These are phyloP conservation scores for Myxocyprinus asiaticus DNA, from an alignment of 2,113 vertebrate species.

Conservation along the genomic window DNA sequence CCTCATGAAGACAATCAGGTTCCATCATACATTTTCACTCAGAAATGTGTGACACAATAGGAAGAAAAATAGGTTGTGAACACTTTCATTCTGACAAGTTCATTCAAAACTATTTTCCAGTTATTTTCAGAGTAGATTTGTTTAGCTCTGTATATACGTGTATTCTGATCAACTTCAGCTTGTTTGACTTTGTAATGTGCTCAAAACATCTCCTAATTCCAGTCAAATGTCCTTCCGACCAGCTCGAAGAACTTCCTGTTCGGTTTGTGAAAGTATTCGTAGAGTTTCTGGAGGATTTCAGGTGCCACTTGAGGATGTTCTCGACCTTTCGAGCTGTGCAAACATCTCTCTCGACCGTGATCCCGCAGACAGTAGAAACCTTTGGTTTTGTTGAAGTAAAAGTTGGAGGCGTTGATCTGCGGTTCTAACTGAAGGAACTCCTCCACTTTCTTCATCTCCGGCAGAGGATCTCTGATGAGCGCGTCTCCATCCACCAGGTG, in stretches of 20 bases:
- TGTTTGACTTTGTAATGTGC: too few relatives aligned
- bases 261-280: constrained; percentile 89
- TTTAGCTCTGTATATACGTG: not conserved
- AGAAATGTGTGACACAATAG: too few relatives aligned
- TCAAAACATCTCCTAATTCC: constrained; percentile 74
- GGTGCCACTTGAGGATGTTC: constrained; percentile 86
- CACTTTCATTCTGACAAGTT: too few relatives aligned
- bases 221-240: constrained; percentile 91
- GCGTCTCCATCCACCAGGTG: constrained; percentile 93
- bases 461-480: constrained; percentile 89
- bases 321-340: constrained; percentile 94
- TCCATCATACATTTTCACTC: too few relatives aligned
- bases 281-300: constrained; percentile 84
- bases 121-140: too few relatives aligned
- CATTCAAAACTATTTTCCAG: too few relatives aligned
- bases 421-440: constrained; percentile 85
- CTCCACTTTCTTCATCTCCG: constrained; percentile 92
- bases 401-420: constrained; percentile 90
- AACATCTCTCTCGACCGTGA: constrained; percentile 85
- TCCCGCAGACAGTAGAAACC: constrained; percentile 95
- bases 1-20: too few relatives aligned
- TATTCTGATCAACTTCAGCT: too few relatives aligned
- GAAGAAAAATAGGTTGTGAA: too few relatives aligned
- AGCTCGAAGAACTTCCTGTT: constrained; percentile 93
- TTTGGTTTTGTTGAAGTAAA: constrained; percentile 97